phyloP scores from a whole-genome alignment of 1,140 invertebrate genomes.

The Caenorhabditis tropicalis region DNA sequence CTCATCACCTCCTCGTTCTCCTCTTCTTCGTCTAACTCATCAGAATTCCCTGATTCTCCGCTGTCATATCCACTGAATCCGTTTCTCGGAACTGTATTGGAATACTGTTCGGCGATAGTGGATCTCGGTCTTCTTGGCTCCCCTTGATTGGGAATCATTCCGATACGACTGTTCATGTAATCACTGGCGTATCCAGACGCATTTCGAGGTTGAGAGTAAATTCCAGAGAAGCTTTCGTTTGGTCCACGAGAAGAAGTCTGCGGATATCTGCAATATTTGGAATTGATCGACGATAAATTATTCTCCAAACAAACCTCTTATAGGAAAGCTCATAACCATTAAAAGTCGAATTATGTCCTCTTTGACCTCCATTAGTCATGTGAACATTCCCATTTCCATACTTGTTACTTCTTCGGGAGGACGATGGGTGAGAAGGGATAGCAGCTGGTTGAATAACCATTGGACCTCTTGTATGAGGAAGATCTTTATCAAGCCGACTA shows the following conservation, averaged over 20 bases:
- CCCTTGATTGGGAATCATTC: background rate
- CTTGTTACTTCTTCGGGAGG: background rate
- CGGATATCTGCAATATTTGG: background rate
- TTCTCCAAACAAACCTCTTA: background rate
- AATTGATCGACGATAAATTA: background rate
- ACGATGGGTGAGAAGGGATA: too few relatives aligned
- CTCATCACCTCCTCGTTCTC: background rate
- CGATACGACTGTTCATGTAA: background rate
- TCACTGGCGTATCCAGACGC: conserved; percentile 21
- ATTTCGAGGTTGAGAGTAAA: background rate
- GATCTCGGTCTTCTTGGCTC: background rate
- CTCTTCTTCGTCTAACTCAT: background rate
- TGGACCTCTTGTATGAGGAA: background rate
- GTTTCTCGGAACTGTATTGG: background rate
- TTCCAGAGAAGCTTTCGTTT: conserved; percentile 12
- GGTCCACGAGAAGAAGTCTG: conserved; percentile 11
- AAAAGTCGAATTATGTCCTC: conserved; percentile 10
- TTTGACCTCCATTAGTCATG: background rate
- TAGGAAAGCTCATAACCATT: background rate
- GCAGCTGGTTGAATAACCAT: background rate
- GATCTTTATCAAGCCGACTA: background rate
- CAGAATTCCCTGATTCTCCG: conserved; percentile 1
- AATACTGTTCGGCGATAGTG: background rate
- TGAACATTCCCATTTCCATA: background rate
- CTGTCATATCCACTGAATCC: background rate